These are phyloP conservation scores for Crambe crambe DNA, from an alignment of 37 sponge, comb jelly and placozoan genomes.

Conservation along the genomic window DNA sequence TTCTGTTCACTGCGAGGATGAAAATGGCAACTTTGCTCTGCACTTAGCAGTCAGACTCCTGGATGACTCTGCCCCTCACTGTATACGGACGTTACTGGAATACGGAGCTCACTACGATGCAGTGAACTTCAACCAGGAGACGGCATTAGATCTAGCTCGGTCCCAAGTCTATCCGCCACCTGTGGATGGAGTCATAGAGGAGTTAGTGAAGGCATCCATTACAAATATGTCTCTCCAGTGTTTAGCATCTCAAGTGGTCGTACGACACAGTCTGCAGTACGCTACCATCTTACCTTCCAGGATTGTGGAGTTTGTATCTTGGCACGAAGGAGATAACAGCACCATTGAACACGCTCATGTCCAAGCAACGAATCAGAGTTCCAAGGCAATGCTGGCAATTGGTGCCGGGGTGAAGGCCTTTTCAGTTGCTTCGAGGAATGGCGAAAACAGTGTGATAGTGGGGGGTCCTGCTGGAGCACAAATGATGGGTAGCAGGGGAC, in stretches of 20 bases:
- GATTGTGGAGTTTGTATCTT: constrained; percentile 50
- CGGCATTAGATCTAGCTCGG: constrained; percentile 54
- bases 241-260: constrained; percentile 38
- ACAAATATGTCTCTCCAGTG: constrained; percentile 49
- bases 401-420: not conserved
- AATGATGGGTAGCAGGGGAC: not conserved
- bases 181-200: not conserved
- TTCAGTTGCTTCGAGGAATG: not conserved
- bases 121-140: constrained; percentile 58
- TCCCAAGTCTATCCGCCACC: not conserved
- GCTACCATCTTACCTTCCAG: constrained; percentile 25
- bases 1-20: constrained; percentile 50
- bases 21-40: constrained; percentile 67
- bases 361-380: not conserved
- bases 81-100: constrained; percentile 45
- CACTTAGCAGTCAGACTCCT: constrained; percentile 67
- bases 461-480: not conserved
- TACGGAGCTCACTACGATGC: constrained; percentile 71
- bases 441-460: not conserved
- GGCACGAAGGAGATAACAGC: constrained; percentile 39
- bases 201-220: not conserved
- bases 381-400: not conserved
- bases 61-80: constrained; percentile 38
- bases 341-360: not conserved
- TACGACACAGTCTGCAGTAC: constrained; percentile 33